phyloP scores from a whole-genome alignment of 2,888 invertebrate species.

The Sminthurinus aureus region DNA sequence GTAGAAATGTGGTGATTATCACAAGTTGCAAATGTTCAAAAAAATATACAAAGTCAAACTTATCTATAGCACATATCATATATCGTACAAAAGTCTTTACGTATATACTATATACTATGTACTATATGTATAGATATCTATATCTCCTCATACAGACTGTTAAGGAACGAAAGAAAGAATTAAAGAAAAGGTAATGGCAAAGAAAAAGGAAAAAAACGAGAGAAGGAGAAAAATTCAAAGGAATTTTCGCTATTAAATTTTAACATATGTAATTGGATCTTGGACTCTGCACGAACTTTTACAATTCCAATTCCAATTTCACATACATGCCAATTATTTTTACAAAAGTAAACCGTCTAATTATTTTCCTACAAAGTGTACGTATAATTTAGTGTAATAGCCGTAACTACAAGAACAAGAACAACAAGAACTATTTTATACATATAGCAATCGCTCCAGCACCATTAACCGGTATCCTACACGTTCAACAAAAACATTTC shows the following conservation, averaged over 20 bases:
- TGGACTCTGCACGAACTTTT: constrained; percentile 38
- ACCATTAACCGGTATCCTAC: too few relatives aligned
- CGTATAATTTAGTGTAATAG: not conserved
- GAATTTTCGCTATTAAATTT: constrained; percentile 30
- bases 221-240: not conserved
- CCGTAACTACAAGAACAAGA: not conserved
- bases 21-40: constrained; percentile 36
- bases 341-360: constrained; percentile 36
- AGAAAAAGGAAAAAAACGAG: not conserved
- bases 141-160: too few relatives aligned
- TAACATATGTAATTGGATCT: constrained; percentile 36
- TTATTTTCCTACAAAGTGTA: constrained; percentile 23
- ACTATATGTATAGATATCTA: too few relatives aligned
- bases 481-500: too few relatives aligned
- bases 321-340: constrained; percentile 39
- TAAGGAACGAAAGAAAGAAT: not conserved
- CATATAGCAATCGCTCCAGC: too few relatives aligned
- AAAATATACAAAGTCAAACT: not conserved
- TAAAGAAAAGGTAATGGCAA: constrained; percentile 6
- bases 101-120: too few relatives aligned
- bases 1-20: constrained; percentile 28
- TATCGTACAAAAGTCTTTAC: too few relatives aligned
- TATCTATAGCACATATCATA: too few relatives aligned
- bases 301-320: constrained; percentile 19
- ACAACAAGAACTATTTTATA: not conserved